phyloP scores from a whole-genome alignment of 1,140 invertebrate species.

The Rhyzopertha dominica region DNA sequence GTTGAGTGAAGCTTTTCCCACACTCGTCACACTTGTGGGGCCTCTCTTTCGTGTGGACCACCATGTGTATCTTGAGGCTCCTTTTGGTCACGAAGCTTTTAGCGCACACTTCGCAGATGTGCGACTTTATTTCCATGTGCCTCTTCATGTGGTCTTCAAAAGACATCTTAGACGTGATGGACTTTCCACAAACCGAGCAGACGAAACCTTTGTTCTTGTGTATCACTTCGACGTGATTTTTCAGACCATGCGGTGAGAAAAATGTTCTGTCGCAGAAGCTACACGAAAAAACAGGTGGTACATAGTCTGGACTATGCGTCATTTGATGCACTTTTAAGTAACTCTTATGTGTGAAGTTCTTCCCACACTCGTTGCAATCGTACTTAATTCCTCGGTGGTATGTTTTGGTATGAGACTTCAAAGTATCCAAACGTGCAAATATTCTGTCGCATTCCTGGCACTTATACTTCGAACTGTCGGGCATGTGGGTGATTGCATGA shows the following conservation, averaged over 20 bases:
- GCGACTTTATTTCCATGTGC: neutral
- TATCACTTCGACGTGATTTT: slow-evolving; percentile 43
- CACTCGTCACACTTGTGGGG: slow-evolving; percentile 44
- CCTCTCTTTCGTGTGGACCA: slow-evolving; percentile 63
- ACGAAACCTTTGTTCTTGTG: slow-evolving; percentile 41
- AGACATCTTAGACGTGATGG: slow-evolving; percentile 51
- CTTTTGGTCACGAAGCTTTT: slow-evolving; percentile 64
- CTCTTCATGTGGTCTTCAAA: slow-evolving; percentile 52
- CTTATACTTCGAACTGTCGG: too few species aligned
- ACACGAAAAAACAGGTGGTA: slow-evolving; percentile 37
- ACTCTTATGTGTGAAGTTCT: slow-evolving; percentile 61
- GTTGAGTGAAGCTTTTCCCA: neutral
- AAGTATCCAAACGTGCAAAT: too few species aligned
- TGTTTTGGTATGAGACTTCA: too few species aligned
- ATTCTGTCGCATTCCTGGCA: too few species aligned
- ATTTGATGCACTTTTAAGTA: slow-evolving; percentile 58
- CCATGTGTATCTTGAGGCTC: slow-evolving; percentile 51
- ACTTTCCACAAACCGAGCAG: slow-evolving; percentile 50
- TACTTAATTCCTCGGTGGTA: too few species aligned
- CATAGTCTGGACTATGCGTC: slow-evolving; percentile 45
- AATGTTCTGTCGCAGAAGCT: slow-evolving; percentile 44
- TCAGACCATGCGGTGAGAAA: too few species aligned
- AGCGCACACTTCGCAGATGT: slow-evolving; percentile 49
- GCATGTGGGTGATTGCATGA: too few species aligned
- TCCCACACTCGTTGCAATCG: slow-evolving; percentile 65